A percentile compares a stretch with the other conserved stretches of the same genome.
Conservation (phyloP, 2,797 vertebrate genomes). For the Acridotheres tristis region DNA sequence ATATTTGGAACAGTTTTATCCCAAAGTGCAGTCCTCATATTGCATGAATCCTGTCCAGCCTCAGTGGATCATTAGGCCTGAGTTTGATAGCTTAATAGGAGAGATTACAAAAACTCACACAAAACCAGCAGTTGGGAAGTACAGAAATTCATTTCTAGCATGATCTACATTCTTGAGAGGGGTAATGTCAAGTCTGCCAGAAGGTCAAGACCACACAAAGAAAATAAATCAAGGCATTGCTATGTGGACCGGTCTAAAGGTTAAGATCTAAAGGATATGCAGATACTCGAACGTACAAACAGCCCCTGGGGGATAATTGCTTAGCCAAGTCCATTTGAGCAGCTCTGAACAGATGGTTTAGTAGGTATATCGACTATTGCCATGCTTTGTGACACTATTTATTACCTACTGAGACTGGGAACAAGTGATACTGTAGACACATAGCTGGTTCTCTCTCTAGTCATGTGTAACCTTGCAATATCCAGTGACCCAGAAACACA, state of each 20-base stretch:
- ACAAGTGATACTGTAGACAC: background rate
- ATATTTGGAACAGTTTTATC: conserved; percentile 53
- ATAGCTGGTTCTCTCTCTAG: background rate
- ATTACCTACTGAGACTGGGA: background rate
- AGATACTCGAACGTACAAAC: conserved; percentile 64
- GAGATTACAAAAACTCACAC: conserved; percentile 62
- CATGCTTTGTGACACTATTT: conserved; percentile 44
- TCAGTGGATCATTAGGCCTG: conserved; percentile 60
- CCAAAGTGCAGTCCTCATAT: conserved; percentile 54
- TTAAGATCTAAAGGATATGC: conserved; percentile 74
- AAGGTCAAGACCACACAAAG: conserved; percentile 77
- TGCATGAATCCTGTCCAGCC: background rate
- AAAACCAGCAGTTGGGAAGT: conserved; percentile 9
- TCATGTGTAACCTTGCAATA: background rate
- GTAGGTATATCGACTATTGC: background rate
- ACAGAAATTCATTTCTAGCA: conserved; percentile 28
- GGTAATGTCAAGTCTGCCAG: conserved; percentile 58
- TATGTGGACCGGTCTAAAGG: conserved; percentile 72
- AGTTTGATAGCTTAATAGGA: conserved; percentile 70
- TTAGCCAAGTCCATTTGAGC: conserved; percentile 43
- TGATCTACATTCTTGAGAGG: conserved; percentile 56
- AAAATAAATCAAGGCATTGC: conserved; percentile 74
- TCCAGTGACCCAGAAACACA: background rate
- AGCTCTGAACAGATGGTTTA: conserved; percentile 46
- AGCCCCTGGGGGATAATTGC: conserved; percentile 52